Conservation (phyloP, 2,113 vertebrate genomes). For the Gymnocephalus cernua region DNA sequence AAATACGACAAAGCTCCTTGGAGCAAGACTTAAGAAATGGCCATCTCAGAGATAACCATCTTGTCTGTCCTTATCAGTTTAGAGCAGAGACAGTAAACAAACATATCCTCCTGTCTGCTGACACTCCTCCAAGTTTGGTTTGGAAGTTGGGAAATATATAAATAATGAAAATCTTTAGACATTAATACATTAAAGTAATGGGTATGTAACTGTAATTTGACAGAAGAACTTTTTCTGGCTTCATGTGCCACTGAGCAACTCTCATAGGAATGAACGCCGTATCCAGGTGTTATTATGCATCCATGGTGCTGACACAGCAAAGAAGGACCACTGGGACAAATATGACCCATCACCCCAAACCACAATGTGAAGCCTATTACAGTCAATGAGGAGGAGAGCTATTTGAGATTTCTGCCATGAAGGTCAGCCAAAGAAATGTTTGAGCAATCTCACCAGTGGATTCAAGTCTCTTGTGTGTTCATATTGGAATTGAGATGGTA, state of each 20-base stretch:
- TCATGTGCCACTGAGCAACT: too few species aligned
- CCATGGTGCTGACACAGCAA: slow-evolving; percentile 48
- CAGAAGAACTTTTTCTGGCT: too few species aligned
- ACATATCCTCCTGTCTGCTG: background rate
- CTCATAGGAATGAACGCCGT: too few species aligned
- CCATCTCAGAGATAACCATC: slow-evolving; percentile 61
- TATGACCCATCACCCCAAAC: slow-evolving; percentile 58
- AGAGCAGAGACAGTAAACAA: slow-evolving; percentile 35
- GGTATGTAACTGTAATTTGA: background rate
- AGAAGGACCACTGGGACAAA: slow-evolving; percentile 40
- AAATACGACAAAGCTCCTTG: slow-evolving; percentile 38
- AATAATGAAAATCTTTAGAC: too few species aligned
- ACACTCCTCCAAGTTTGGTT: slow-evolving; percentile 1
- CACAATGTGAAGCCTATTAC: slow-evolving; percentile 49
- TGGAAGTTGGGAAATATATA: background rate
- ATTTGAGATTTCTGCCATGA: slow-evolving; percentile 43
- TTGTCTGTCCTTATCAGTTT: slow-evolving; percentile 35
- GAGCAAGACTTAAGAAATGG: slow-evolving; percentile 10
- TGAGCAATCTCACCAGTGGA: slow-evolving; percentile 36
- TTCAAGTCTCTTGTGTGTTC: slow-evolving; percentile 11
- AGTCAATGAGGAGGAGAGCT: slow-evolving; percentile 45
- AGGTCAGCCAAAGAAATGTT: slow-evolving; percentile 53
- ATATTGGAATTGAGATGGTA: slow-evolving; percentile 6
- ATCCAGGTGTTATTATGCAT: too few species aligned
- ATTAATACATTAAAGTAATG: background rate